Conservation (phyloP, 2,888 invertebrate genomes). For the Herminia tarsipennalis region DNA sequence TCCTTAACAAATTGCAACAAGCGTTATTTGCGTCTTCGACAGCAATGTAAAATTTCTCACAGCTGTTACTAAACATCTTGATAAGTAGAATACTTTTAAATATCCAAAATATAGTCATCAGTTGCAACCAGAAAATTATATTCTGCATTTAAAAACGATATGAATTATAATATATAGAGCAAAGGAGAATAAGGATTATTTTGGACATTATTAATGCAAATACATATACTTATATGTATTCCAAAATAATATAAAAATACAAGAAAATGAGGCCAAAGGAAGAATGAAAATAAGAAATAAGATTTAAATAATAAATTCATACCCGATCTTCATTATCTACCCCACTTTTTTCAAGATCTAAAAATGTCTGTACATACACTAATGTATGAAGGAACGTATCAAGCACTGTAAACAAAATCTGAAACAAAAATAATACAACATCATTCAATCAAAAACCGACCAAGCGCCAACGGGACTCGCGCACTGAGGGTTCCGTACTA, state of each 20-base stretch:
- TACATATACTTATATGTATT: too few species aligned
- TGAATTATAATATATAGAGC: too few species aligned
- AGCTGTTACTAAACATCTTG: neutral
- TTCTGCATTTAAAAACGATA: too few species aligned
- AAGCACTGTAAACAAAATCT: neutral
- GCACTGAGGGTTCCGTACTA: too few species aligned
- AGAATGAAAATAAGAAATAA: too few species aligned
- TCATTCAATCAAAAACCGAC: too few species aligned
- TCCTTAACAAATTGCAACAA: slow-evolving; percentile 23
- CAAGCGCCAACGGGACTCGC: too few species aligned
- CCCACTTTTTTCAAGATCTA: neutral
- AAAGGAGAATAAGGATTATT: too few species aligned
- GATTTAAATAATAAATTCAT: too few species aligned
- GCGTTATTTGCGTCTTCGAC: slow-evolving; percentile 8
- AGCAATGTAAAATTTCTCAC: neutral
- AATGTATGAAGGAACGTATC: neutral
- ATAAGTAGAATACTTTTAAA: neutral
- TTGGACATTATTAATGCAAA: too few species aligned
- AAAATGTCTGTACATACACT: neutral
- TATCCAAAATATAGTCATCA: neutral
- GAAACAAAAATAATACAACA: neutral
- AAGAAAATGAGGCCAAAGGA: too few species aligned
- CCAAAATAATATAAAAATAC: too few species aligned
- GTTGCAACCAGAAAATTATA: neutral
- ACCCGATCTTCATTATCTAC: neutral